Evolutionary conservation across 2,888 invertebrate genomes (phyloP), one percentile per base, ranked within the genome.

Genomic region (Stenodera caucasica): DNA sequence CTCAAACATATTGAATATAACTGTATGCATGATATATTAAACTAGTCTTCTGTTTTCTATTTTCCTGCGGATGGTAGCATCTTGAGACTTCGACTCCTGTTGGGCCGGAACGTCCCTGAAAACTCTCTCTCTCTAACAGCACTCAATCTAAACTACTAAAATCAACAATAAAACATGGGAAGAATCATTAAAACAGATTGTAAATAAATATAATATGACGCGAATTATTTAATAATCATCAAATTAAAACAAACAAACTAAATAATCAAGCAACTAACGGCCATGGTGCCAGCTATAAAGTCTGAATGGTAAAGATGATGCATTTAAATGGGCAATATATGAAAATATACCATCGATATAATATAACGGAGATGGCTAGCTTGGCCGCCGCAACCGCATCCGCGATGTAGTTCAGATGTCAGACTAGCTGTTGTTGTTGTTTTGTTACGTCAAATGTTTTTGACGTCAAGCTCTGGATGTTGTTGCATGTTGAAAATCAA

Each of bases 101-200:
- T 78, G 75, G 79, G 78, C 76, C 77, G 78, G 77, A 77, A 75
- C 73, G 76, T 80, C 79, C 80, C 79, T 72, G 75, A 79, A 78
- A 77, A 76, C 78, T 78, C 78, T 79, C 78, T 45, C 45, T 77
- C 71, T 74, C 71, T 77, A 77, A 77, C 79, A 79, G 80, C 79
- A 79, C 79, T 74, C 66, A 71, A 64, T 70, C 54, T 69, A 68
- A 70, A 65, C 59, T 52, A 18, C 54, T 57, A 63, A 68, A 70
- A 67, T 49, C 60, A 56, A 57, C 60, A 57, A 60, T 63, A 58
- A 64, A 65, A 55, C 37, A 56, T 49, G 57, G 58, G 59, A 59
- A 63, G 63, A 59, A 35, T 45, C 45, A 21, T 49, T 57, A 61
- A 63, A 64, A 55, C 40, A 58, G 54, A 53, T 52, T 55, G 53